Evolutionary conservation across 1,140 invertebrate genomes (phyloP), one percentile per base, ranked within the genome.

Genomic region (Brachionus rotundiformis): DNA sequence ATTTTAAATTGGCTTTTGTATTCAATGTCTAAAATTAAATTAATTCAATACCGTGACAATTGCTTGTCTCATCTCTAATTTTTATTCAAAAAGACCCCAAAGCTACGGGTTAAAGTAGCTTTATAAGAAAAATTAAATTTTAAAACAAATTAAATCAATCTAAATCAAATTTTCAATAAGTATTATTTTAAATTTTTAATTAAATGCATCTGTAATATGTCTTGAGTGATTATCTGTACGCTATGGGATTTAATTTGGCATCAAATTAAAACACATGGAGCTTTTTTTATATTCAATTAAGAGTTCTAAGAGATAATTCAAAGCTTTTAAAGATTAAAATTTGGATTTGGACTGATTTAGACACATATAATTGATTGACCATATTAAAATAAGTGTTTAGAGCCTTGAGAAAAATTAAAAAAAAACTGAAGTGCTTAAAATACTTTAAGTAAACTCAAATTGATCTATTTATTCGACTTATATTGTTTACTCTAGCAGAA

Each of bases 1-100:
- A 54, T 54, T 54, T 54, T 19, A 54, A 54, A 54, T 54, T 54
- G 16, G n/a, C 47, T 54, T 54, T 54, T 2, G 4, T 54, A 19
- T 54, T 54, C 2, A 2, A 54, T 8, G 19, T 8, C 47, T 54
- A 54, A 25, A 54, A 54, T 54, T 54, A 54, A 54, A 54, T 54
- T 54, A 54, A 54, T 54, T 54, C 47, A 54, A 54, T 54, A 54
- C 47, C 19, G 47, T 54, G 47, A 54, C 47, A 54, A 25, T 23
- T 23, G n/a, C 7, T 19, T 54, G 47, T 19, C n/a, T 23, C 2
- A 16, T 54, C 47, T 54, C 19, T 25, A 39, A 39, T 39, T 39
- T 39, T 39, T 39, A 39, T 39, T 39, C 23, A 8, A 54, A 54
- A 4, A 54, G 23, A 54, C 4, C 47, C 47, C 23, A 54, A 16